These are phyloP conservation scores for Rhadinocentrus ornatus DNA, from an alignment of 2,797 vertebrate genomes.

Conservation along the genomic window DNA sequence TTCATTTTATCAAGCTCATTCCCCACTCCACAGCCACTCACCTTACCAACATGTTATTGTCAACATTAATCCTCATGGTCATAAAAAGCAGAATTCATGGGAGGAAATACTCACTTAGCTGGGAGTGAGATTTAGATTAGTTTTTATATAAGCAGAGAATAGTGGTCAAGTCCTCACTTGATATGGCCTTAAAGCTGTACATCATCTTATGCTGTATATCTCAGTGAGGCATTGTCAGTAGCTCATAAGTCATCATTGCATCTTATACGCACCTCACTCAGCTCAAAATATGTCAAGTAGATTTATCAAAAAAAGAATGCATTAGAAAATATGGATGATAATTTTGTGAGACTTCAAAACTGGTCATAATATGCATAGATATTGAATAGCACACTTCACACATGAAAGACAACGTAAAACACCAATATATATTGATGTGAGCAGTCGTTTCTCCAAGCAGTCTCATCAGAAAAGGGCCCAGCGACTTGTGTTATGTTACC, in stretches of 20 bases:
- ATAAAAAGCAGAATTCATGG: conserved; percentile 48
- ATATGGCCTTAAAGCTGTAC: conserved; percentile 16
- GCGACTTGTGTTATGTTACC: no score
- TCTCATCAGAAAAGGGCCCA: conserved; percentile 19
- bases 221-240: conserved; percentile 7
- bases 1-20: conserved; percentile 40
- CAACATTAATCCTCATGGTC: conserved; percentile 25
- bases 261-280: neutral
- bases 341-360: neutral
- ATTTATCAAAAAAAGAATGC: neutral
- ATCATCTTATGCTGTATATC: conserved; percentile 30
- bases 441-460: conserved; percentile 2
- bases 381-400: neutral
- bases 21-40: neutral
- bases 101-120: conserved; percentile 25
- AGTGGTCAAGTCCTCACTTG: conserved; percentile 26
- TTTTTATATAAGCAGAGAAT: conserved; percentile 21
- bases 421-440: conserved; percentile 24
- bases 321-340: neutral
- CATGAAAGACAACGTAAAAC: neutral
- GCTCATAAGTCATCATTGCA: conserved; percentile 10
- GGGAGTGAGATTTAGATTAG: conserved; percentile 29
- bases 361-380: neutral
- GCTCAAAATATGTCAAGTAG: neutral
- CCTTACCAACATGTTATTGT: conserved; percentile 22